These are phyloP conservation scores for Hucho hucho DNA, from an alignment of 2,113 vertebrate genomes.

Conservation along the genomic window DNA sequence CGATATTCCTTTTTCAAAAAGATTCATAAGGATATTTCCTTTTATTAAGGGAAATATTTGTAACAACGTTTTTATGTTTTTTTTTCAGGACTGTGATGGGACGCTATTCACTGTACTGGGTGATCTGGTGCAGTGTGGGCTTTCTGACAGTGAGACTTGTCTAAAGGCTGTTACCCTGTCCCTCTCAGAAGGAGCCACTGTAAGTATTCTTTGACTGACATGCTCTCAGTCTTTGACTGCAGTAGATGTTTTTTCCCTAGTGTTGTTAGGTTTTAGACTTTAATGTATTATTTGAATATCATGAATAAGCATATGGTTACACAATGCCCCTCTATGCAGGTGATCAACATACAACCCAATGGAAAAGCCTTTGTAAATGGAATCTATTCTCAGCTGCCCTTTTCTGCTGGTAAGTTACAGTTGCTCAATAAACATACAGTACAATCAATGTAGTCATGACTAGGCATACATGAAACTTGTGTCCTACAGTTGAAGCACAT, in stretches of 20 bases:
- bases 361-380: constrained; percentile 78
- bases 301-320: background rate
- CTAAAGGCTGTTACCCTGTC: constrained; percentile 77
- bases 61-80: background rate
- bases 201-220: constrained; percentile 56
- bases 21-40: background rate
- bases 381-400: constrained; percentile 78
- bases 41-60: background rate
- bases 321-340: constrained; percentile 52
- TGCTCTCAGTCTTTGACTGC: background rate
- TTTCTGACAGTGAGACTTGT: constrained; percentile 79
- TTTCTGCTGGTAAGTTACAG: constrained; percentile 76
- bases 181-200: constrained; percentile 62
- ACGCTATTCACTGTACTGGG: constrained; percentile 73
- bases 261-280: background rate
- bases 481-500: background rate
- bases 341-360: constrained; percentile 68
- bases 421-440: background rate
- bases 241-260: background rate
- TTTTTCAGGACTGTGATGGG: constrained; percentile 67
- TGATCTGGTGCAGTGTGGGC: constrained; percentile 78
- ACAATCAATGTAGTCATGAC: background rate
- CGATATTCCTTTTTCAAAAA: background rate
- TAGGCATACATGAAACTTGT: background rate
- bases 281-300: background rate